phyloP scores from a whole-genome alignment of 2,113 vertebrate species.

The Brevimyrus niger region DNA sequence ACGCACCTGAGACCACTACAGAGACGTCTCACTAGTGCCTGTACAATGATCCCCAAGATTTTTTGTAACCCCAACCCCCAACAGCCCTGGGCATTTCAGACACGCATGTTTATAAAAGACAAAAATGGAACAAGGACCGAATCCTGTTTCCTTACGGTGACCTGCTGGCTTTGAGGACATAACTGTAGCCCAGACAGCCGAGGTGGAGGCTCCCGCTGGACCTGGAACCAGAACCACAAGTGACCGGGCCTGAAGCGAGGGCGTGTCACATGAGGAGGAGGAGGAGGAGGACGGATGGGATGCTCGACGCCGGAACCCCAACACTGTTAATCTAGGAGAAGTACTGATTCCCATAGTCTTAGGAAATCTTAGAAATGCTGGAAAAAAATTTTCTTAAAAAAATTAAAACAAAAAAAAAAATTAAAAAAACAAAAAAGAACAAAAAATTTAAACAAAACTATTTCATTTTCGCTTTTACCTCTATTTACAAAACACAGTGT shows the following conservation, averaged over 20 bases:
- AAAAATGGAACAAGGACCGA: slow-evolving; percentile 19
- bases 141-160: slow-evolving; percentile 27
- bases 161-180: slow-evolving; percentile 40
- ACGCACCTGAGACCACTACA: slow-evolving; percentile 19
- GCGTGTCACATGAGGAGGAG: slow-evolving; percentile 30
- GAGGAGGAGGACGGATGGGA: slow-evolving; percentile 26
- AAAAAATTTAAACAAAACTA: slow-evolving; percentile 21
- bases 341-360: slow-evolving; percentile 48
- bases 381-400: slow-evolving; percentile 57
- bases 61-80: slow-evolving; percentile 24
- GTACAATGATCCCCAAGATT: slow-evolving; percentile 26
- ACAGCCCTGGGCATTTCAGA: slow-evolving; percentile 37
- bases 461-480: slow-evolving; percentile 60
- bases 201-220: slow-evolving; percentile 34
- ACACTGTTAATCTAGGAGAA: slow-evolving; percentile 56
- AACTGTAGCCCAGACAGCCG: slow-evolving; percentile 33
- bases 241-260: slow-evolving; percentile 12
- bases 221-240: slow-evolving; percentile 34
- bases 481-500: slow-evolving; percentile 54
- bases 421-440: slow-evolving; percentile 44
- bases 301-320: slow-evolving; percentile 46
- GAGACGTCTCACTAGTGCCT: slow-evolving; percentile 32
- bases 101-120: slow-evolving; percentile 31
- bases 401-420: slow-evolving; percentile 30
- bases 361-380: slow-evolving; percentile 55